Conservation (phyloP, 2,113 vertebrate species). For the Mustela lutreola region DNA sequence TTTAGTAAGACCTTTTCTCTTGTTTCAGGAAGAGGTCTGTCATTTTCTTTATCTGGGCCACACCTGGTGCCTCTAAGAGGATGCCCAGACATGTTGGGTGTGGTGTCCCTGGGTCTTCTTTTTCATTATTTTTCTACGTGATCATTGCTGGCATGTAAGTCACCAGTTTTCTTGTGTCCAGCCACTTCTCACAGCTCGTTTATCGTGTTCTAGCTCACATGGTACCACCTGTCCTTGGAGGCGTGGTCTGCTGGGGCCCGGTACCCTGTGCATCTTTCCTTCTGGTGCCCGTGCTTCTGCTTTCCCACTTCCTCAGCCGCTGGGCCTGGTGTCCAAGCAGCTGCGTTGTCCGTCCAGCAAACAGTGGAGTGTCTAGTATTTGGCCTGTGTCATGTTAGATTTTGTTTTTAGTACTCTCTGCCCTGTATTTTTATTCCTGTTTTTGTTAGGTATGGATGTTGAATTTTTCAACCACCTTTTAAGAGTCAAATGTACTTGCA, state of each 20-base stretch:
- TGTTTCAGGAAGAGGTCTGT: not conserved
- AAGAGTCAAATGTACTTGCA: not conserved
- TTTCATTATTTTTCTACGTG: not conserved
- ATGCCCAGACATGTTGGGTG: fast-evolving
- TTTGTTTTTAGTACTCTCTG: not conserved
- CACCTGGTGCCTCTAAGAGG: fast-evolving
- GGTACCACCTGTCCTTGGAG: too few species aligned
- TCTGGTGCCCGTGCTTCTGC: too few species aligned
- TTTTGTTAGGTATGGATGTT: not conserved
- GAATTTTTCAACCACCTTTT: not conserved
- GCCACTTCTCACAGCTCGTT: not conserved
- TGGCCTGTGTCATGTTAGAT: fast-evolving
- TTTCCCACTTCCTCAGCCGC: not conserved
- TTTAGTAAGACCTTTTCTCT: not conserved
- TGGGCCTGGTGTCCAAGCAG: not conserved
- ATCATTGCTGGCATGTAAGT: fast-evolving
- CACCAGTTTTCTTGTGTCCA: not conserved
- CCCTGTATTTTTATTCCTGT: not conserved
- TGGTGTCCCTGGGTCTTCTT: not conserved
- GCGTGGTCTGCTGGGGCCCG: not conserved
- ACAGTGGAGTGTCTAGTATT: fast-evolving
- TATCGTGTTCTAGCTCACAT: fast-evolving
- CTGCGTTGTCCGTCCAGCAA: fast-evolving
- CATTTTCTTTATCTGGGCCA: fast-evolving
- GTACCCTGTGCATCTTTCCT: not conserved